Evolutionary conservation across 2,113 vertebrate species (phyloP).

Genomic region (Pimephales promelas): DNA sequence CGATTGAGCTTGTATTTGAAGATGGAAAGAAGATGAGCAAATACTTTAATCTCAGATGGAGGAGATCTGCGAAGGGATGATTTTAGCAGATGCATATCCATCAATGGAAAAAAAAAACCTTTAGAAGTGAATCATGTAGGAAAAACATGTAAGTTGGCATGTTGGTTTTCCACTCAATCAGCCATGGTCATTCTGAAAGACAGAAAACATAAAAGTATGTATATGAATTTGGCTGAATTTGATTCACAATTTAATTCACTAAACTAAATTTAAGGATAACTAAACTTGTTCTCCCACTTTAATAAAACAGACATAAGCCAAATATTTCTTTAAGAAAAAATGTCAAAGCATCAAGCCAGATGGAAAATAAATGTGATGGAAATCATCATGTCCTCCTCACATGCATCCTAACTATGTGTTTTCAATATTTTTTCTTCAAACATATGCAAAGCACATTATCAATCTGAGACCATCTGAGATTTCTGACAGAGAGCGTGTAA

Average conservation of each 20-base stretch:
- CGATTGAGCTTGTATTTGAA: slow-evolving; percentile 60
- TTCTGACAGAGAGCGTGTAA: slow-evolving; percentile 7
- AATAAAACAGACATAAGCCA: slow-evolving; percentile 54
- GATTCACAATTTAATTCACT: neutral
- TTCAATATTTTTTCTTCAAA: slow-evolving; percentile 64
- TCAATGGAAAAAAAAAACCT: slow-evolving; percentile 46
- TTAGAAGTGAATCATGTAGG: slow-evolving; percentile 36
- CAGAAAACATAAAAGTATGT: neutral
- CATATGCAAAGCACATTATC: slow-evolving; percentile 43
- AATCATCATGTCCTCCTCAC: slow-evolving; percentile 43
- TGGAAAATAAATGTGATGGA: slow-evolving; percentile 30
- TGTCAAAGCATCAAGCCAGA: slow-evolving; percentile 29
- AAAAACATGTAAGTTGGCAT: slow-evolving; percentile 37
- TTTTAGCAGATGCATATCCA: slow-evolving; percentile 67
- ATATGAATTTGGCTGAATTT: neutral
- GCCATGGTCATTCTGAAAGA: slow-evolving; percentile 33
- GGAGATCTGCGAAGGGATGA: slow-evolving; percentile 58
- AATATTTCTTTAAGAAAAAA: slow-evolving; percentile 42
- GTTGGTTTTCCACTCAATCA: slow-evolving; percentile 30
- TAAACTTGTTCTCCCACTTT: neutral
- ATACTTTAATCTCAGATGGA: slow-evolving; percentile 59
- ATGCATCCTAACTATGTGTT: slow-evolving; percentile 64
- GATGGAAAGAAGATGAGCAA: slow-evolving; percentile 46
- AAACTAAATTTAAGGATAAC: neutral
- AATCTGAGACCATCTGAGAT: slow-evolving; percentile 6